Conservation (phyloP, 2,797 vertebrate species). For the Brachymystax lenok region DNA sequence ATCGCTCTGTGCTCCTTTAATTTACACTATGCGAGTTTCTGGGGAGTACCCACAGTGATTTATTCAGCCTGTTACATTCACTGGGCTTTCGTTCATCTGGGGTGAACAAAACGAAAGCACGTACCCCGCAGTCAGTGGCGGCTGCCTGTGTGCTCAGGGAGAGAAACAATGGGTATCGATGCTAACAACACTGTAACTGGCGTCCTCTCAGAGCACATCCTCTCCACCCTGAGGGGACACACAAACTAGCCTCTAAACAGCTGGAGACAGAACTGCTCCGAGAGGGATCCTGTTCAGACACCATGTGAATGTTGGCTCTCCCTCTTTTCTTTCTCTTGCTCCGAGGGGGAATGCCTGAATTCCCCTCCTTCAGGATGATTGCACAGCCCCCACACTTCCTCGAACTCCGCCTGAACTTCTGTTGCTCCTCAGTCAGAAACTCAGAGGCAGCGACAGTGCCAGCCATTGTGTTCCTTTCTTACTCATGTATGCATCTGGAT, state of each 20-base stretch:
- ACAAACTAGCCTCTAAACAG: slow-evolving; percentile 27
- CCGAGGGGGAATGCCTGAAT: slow-evolving; percentile 32
- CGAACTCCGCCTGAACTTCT: slow-evolving; percentile 28
- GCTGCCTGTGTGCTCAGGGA: slow-evolving; percentile 16
- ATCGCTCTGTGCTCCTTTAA: not conserved
- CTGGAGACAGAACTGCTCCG: slow-evolving; percentile 37
- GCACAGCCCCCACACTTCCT: slow-evolving; percentile 19
- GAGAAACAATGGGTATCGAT: slow-evolving; percentile 23
- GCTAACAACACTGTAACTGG: slow-evolving; percentile 25
- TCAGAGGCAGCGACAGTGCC: not conserved
- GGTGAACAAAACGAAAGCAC: slow-evolving; percentile 21
- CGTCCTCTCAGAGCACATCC: slow-evolving; percentile 40
- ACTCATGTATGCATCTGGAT: slow-evolving; percentile 31
- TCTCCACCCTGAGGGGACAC: slow-evolving; percentile 7
- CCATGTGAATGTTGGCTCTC: slow-evolving; percentile 26
- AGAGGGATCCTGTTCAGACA: slow-evolving; percentile 21
- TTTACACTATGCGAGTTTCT: not conserved
- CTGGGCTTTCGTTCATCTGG: not conserved
- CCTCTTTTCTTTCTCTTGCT: slow-evolving; percentile 17
- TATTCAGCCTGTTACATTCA: slow-evolving; percentile 27
- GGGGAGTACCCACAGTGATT: slow-evolving; percentile 4
- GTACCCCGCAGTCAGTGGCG: not conserved
- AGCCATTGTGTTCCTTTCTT: not conserved
- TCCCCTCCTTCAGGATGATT: slow-evolving; percentile 16
- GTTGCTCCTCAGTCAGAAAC: not conserved